phyloP scores from a whole-genome alignment of 2,888 invertebrate genomes.

The Patella caerulea region DNA sequence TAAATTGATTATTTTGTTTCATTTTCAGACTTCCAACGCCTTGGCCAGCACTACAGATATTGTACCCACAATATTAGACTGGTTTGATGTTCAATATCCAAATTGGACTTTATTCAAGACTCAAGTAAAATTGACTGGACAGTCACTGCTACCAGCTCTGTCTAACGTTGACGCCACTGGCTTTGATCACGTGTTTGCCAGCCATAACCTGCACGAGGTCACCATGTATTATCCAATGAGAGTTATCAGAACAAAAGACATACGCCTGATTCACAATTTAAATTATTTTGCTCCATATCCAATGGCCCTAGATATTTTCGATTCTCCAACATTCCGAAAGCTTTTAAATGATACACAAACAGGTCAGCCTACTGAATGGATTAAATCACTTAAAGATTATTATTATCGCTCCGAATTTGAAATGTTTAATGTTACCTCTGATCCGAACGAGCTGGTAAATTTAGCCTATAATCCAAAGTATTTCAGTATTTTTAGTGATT shows the following conservation, averaged over 20 bases:
- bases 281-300: conserved; percentile 89
- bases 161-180: conserved; percentile 67
- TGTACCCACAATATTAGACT: conserved; percentile 87
- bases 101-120: conserved; percentile 42
- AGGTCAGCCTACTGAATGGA: conserved; percentile 82
- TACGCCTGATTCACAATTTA: conserved; percentile 91
- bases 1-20: not conserved
- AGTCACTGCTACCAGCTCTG: conserved; percentile 83
- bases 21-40: conserved; percentile 76
- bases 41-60: conserved; percentile 86
- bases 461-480: conserved; percentile 75
- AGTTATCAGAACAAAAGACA: conserved; percentile 80
- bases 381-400: conserved; percentile 82
- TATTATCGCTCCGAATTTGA: conserved; percentile 91
- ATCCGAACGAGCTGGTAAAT: conserved; percentile 84
- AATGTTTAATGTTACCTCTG: conserved; percentile 83
- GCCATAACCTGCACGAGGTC: conserved; percentile 90
- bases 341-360: conserved; percentile 81
- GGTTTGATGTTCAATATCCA: conserved; percentile 77
- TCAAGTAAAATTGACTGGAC: conserved; percentile 75
- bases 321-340: conserved; percentile 90
- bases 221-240: conserved; percentile 97
- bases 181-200: conserved; percentile 76
- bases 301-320: conserved; percentile 91
- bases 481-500: conserved; percentile 71